Base-by-base conservation (phyloP, 1,140 invertebrate species). In the Tetramorium simillimum region DNA sequence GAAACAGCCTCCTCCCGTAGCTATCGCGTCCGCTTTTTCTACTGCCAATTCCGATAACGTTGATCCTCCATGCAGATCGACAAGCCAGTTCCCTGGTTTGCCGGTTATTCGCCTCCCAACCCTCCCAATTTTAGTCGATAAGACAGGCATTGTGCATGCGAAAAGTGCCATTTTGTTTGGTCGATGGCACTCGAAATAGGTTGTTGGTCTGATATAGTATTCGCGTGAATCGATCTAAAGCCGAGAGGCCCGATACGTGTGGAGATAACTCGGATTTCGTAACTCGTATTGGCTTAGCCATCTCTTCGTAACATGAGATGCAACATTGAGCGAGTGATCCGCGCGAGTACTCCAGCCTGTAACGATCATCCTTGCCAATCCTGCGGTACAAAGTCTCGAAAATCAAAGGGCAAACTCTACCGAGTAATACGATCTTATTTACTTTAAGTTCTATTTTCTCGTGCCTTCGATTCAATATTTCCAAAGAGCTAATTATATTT, bases 81-180 rank as follows among this genome's bases (percentile, higher is more conserved):
- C 88, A 86, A 81, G 53, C 49, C 14, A 67, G 7, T 43, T 89
- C 16, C 62, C 88, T 89, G 46, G 60, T 56, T 86, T 89, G 86
- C 77, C 88, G 75, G 14, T 80, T 89, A 89, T 80, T 76, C 69
- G 18, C 24, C n/a, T 10, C 62, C 43, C 62, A 85, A 76, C 7
- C n/a, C 10, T 0, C 40, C 18, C 18, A 65, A 75, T 84, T 75
- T 84, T 84, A 72, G 69, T 84, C 80, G 80, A 82, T 82, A 82
- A 73, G 40, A 84, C 40, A 73, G 53, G 9, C 53, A 46, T n/a
- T 40, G 24, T 84, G 56, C 43, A 84, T 33, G 69, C 53, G 69
- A 84, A 84, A 75, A 84, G 69, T 84, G 69, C 80, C 80, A 75
- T 84, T 53, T 75, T 73, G 80, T 84, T 84, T 84, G 67, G 69